phyloP scores from a whole-genome alignment of 2,797 vertebrate species.

The Emydoidea blandingii region DNA sequence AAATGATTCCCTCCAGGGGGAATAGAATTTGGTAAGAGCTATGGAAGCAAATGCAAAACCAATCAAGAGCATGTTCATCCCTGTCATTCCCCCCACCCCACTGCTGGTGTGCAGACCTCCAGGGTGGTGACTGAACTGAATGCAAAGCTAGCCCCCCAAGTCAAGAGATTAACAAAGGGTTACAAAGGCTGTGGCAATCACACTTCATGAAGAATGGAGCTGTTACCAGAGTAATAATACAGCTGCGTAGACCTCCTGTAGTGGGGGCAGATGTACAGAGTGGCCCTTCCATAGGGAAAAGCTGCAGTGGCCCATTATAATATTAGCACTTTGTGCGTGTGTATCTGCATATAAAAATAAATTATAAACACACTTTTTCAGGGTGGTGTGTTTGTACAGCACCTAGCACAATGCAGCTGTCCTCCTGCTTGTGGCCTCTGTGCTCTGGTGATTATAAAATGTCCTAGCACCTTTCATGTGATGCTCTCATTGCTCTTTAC shows the following conservation, averaged over 20 bases:
- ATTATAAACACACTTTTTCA: fast-evolving
- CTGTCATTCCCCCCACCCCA: background rate
- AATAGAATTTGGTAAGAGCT: background rate
- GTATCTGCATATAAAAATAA: background rate
- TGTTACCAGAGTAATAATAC: fast-evolving
- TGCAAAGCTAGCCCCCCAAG: background rate
- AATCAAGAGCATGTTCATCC: background rate
- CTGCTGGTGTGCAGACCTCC: background rate
- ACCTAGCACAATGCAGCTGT: background rate
- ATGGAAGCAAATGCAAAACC: background rate
- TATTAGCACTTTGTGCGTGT: background rate
- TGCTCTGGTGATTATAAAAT: background rate
- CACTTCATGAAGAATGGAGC: background rate
- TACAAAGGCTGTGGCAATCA: background rate
- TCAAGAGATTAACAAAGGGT: fast-evolving
- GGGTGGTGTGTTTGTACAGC: background rate
- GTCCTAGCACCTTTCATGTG: background rate
- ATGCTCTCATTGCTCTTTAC: background rate
- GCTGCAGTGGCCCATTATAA: fast-evolving
- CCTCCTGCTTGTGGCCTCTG: too few species aligned
- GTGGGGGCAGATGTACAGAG: background rate
- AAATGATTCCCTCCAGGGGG: fast-evolving
- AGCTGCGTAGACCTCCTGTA: fast-evolving
- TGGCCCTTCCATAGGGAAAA: background rate
- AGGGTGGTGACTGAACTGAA: background rate